Evolutionary conservation across 2,888 invertebrate genomes (phyloP).

Genomic region (Agrotis ipsilon): DNA sequence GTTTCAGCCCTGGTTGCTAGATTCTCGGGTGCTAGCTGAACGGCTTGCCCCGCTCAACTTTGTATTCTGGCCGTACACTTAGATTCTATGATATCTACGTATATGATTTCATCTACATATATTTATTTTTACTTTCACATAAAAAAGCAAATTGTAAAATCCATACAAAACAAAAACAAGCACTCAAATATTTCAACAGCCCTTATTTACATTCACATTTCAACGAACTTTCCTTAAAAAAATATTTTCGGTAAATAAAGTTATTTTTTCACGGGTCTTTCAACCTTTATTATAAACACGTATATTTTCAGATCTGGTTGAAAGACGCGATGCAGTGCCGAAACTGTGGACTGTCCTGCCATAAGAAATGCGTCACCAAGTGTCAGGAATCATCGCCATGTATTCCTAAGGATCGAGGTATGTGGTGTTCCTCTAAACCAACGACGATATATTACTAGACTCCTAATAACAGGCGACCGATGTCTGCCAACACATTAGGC

Average conservation of each 20-base stretch:
- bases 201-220: slow-evolving; percentile 31
- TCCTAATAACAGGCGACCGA: too few species aligned
- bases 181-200: slow-evolving; percentile 4
- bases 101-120: background rate
- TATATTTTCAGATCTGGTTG: slow-evolving; percentile 95
- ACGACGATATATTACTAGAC: too few species aligned
- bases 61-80: too few species aligned
- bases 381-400: slow-evolving; percentile 92
- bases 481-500: too few species aligned
- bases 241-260: slow-evolving; percentile 17
- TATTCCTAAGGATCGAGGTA: slow-evolving; percentile 85
- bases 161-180: background rate
- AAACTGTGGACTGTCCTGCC: slow-evolving; percentile 97
- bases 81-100: background rate
- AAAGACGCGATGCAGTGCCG: slow-evolving; percentile 98
- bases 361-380: slow-evolving; percentile 98
- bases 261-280: slow-evolving; percentile 46
- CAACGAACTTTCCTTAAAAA: slow-evolving; percentile 20
- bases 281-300: slow-evolving; percentile 17
- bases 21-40: too few species aligned
- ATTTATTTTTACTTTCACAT: background rate
- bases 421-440: too few species aligned
- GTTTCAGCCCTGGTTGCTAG: too few species aligned
- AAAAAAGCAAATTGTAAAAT: background rate
- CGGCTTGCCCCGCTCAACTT: too few species aligned